Percentiles rank a stretch among this genome's conserved stretches.
phyloP scores from a whole-genome alignment of 37 sponge, comb jelly and placozoan species.

The Tethya wilhelma region DNA sequence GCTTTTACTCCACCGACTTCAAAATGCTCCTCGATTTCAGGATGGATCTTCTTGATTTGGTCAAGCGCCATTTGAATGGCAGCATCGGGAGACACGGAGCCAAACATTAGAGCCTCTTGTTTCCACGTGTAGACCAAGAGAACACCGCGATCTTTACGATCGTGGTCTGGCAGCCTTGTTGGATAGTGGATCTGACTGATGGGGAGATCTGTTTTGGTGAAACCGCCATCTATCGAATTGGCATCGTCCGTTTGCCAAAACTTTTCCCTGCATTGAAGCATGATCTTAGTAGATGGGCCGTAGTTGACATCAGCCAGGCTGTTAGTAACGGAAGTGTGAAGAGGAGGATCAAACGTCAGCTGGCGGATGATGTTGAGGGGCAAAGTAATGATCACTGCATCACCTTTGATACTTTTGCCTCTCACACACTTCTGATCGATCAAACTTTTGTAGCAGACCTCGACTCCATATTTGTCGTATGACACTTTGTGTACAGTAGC shows the following conservation, averaged over 20 bases:
- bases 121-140: conserved; percentile 69
- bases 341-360: conserved; percentile 12
- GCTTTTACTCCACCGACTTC: conserved; percentile 46
- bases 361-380: conserved; percentile 54
- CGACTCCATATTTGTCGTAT: not conserved
- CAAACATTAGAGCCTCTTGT: conserved; percentile 64
- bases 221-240: conserved; percentile 55
- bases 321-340: conserved; percentile 2
- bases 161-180: not conserved
- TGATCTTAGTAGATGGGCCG: conserved; percentile 57
- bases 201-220: conserved; percentile 49
- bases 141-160: conserved; percentile 20
- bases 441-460: not conserved
- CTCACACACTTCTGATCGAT: not conserved
- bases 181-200: conserved; percentile 66
- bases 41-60: conserved; percentile 53
- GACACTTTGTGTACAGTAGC: conserved; percentile 12
- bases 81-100: conserved; percentile 6
- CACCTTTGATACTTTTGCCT: conserved; percentile 4
- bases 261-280: conserved; percentile 46
- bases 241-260: conserved; percentile 53
- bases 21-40: conserved; percentile 36
- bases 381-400: conserved; percentile 55
- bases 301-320: conserved; percentile 35
- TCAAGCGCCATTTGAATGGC: conserved; percentile 52